These are phyloP conservation scores for Phrynosoma blainvillii DNA, from an alignment of 2,113 vertebrate species.

Conservation along the genomic window DNA sequence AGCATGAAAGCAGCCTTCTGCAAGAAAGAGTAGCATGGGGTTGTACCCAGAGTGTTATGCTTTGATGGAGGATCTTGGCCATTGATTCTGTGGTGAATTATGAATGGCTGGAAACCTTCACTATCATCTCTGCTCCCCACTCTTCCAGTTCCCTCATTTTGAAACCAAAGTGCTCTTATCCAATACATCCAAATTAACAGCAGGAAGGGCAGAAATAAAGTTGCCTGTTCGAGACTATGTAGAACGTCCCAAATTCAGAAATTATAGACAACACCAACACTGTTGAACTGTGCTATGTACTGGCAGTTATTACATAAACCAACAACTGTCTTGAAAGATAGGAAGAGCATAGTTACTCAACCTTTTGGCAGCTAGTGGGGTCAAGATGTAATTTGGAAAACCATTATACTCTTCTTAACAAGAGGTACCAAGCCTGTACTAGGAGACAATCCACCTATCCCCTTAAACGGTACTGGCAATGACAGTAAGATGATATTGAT, in stretches of 20 bases:
- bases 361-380: not conserved
- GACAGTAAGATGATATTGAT: not conserved
- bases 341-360: not conserved
- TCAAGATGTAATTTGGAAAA: not conserved
- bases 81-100: not conserved
- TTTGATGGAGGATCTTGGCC: not conserved
- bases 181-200: not conserved
- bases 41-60: too few relatives aligned
- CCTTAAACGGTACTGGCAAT: not conserved
- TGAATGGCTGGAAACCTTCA: not conserved
- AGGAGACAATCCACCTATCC: too few relatives aligned
- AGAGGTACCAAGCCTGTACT: too few relatives aligned
- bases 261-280: not conserved
- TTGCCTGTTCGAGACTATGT: not conserved
- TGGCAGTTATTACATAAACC: not conserved
- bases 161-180: not conserved
- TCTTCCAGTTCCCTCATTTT: not conserved
- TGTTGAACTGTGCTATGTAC: too few relatives aligned
- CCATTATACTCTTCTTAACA: not conserved
- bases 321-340: not conserved
- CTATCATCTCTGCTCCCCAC: not conserved
- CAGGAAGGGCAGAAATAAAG: not conserved
- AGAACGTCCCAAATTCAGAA: not conserved
- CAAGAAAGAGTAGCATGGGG: too few relatives aligned
- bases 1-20: too few relatives aligned